These are phyloP conservation scores for Cervus canadensis DNA, from an alignment of 2,113 vertebrate genomes.

Conservation along the genomic window DNA sequence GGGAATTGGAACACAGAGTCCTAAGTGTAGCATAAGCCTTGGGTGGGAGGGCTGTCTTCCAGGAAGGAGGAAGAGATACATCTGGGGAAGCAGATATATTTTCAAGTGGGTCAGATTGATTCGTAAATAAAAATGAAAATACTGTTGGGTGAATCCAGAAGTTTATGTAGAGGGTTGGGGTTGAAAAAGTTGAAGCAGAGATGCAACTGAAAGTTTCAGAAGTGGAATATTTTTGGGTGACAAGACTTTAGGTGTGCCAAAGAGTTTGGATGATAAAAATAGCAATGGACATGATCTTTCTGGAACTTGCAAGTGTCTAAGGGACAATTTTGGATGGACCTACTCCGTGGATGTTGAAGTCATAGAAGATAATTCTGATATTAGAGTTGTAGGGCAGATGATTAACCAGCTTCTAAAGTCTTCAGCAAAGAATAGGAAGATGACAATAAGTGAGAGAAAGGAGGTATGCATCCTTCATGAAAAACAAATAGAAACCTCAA, in stretches of 20 bases:
- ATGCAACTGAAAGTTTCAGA: not conserved
- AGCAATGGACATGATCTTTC: too few species aligned
- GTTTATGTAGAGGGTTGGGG: not conserved
- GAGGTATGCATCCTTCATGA: not conserved
- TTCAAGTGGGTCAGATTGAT: not conserved
- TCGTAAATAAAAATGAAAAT: not conserved
- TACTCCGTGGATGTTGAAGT: not conserved
- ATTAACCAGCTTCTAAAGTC: not conserved
- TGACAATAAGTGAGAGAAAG: not conserved
- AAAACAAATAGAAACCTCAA: not conserved
- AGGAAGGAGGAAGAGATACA: fast-evolving
- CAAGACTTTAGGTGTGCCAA: not conserved
- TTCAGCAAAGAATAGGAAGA: not conserved
- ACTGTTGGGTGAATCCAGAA: not conserved
- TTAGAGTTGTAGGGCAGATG: not conserved
- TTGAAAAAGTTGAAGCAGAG: not conserved
- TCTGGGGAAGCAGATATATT: not conserved
- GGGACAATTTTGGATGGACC: not conserved
- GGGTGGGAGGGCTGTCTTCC: not conserved
- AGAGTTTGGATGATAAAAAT: not conserved
- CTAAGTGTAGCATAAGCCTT: not conserved
- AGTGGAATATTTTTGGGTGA: not conserved
- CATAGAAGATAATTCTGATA: not conserved
- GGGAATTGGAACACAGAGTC: not conserved
- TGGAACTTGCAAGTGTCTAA: not conserved